A percentile compares a stretch with the other conserved stretches of the same genome.
Conservation (phyloP, 1,140 invertebrate species). For the Drosophila watanabei region DNA sequence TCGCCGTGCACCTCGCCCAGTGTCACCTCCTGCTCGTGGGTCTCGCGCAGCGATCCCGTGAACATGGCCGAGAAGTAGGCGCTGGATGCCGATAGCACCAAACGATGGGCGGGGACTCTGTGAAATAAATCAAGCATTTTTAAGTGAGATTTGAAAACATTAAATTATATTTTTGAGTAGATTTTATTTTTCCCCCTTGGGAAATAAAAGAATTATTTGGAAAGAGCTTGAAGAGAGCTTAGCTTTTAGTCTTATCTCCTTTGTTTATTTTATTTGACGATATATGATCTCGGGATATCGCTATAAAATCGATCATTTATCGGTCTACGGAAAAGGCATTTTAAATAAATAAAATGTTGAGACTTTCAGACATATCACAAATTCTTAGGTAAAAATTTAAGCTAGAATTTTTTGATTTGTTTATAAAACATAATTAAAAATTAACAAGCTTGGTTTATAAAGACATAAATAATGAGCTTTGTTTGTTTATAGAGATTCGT, state of each 20-base stretch:
- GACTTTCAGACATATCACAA: background rate
- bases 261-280: background rate
- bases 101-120: constrained; percentile 88
- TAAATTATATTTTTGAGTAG: background rate
- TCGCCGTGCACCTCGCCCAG: constrained; percentile 94
- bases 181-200: background rate
- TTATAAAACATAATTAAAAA: no score
- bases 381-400: background rate
- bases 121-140: background rate
- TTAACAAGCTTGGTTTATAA: no score
- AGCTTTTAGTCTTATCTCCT: background rate
- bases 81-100: constrained; percentile 95
- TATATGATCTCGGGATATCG: background rate
- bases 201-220: background rate
- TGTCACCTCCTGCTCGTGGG: constrained; percentile 93
- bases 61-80: constrained; percentile 99
- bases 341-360: background rate
- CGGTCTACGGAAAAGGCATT: background rate
- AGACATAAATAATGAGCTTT: no score
- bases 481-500: no score
- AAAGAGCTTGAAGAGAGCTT: background rate
- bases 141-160: background rate
- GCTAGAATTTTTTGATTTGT: background rate
- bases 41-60: constrained; percentile 93
- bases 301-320: background rate